Base-by-base conservation (phyloP, 2,888 invertebrate genomes). In the Pollenia labialis region DNA sequence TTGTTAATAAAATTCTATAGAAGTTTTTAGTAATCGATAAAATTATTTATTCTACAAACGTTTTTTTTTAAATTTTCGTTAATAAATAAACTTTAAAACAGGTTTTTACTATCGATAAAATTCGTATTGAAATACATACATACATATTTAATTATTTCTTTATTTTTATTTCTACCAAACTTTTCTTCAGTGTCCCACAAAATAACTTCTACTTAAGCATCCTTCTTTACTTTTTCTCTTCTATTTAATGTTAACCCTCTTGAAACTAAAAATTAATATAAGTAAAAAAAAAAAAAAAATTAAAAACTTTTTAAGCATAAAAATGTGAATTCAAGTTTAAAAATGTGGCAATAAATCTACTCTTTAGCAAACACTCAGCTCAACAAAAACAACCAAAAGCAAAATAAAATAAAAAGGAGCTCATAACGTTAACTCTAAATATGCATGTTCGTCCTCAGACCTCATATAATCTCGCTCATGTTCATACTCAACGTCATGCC, bases 311-410 rank as follows among this genome's bases (percentile, higher is more conserved):
- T 83, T 56, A 42, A 58, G 44, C 58, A 77, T 54, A 56, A 60
- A 85, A 81, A 72, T 77, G 64, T 66, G 66, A 71, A 76, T 58
- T 81, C 46, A 72, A 85, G 76, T 71, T 58, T 74, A 72, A 77
- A 85, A 77, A 81, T 90, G 90, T 90, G 90, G 90, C 90, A 91
- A 91, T 91, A 92, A 92, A 92, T 91, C 90, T 91, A 54, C 23
- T 48, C 14, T 66, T n/a, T 54, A 40, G 71, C 71, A 66, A 69
- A 32, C 23, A 48, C 50, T 60, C 72, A 66, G 69, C 50, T 71
- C 18, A 8, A 54, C 23, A 56, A 56, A 42, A 71, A 71, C 16
- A 44, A 64, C 58, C 32, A 62, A 4, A 54, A 64, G 48, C 11
- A 16, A 10, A 74, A 6, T 42, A 48, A 71, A 42, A n/a, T n/a